A percentile compares a stretch with the other conserved stretches of the same genome.
These are phyloP conservation scores for Hydropotes inermis DNA, from an alignment of 2,113 vertebrate genomes.

Conservation along the genomic window DNA sequence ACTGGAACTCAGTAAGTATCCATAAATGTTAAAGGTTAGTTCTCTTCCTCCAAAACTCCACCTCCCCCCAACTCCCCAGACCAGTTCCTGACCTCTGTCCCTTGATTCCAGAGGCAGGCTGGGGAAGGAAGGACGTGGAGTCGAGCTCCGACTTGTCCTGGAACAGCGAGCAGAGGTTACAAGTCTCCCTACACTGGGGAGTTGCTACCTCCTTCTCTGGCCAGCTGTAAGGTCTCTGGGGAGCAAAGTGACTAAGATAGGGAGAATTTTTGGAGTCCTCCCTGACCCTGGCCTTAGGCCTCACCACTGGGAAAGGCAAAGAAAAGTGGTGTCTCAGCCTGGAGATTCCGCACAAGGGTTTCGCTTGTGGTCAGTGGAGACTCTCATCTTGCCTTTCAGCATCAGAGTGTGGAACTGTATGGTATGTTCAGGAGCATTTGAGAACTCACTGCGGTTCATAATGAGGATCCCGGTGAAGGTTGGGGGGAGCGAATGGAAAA, in stretches of 20 bases:
- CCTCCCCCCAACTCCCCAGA: background rate
- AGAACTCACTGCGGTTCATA: background rate
- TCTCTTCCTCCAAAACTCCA: background rate
- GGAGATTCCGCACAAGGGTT: slow-evolving; percentile 1
- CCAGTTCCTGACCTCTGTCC: background rate
- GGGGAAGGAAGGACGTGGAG: background rate
- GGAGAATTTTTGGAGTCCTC: slow-evolving; percentile 73
- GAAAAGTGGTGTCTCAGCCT: slow-evolving; percentile 55
- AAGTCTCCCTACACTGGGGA: slow-evolving; percentile 46
- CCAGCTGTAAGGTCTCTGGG: slow-evolving; percentile 70
- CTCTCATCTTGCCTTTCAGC: background rate
- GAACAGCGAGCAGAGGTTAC: slow-evolving; percentile 56
- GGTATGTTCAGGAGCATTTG: background rate
- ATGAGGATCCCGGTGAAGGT: background rate
- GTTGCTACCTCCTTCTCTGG: slow-evolving; percentile 52
- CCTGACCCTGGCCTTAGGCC: slow-evolving; percentile 66
- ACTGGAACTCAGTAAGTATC: background rate
- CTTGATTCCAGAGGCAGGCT: background rate
- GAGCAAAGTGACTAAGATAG: slow-evolving; percentile 71
- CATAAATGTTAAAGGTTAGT: background rate
- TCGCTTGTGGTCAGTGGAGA: background rate
- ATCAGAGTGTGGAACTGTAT: background rate
- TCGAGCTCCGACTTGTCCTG: background rate
- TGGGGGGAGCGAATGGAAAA: background rate
- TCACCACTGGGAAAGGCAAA: slow-evolving; percentile 44